phyloP scores from a whole-genome alignment of 2,888 invertebrate species.

The Microplitis manilae region DNA sequence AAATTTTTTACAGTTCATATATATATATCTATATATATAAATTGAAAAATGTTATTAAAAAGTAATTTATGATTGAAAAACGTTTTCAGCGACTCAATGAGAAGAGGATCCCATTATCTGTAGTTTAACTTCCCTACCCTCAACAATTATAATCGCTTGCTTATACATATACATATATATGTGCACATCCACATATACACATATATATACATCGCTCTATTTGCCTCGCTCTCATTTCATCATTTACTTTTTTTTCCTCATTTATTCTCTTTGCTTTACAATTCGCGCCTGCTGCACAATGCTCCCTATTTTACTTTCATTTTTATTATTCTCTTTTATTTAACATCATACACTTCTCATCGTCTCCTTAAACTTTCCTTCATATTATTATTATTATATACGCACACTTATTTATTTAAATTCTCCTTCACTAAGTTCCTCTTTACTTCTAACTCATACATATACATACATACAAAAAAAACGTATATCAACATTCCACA shows the following conservation, averaged over 20 bases:
- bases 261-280: slow-evolving; percentile 21
- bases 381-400: slow-evolving; percentile 11
- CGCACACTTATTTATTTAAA: background rate
- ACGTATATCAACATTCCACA: no score
- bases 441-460: background rate
- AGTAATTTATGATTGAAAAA: background rate
- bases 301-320: slow-evolving; percentile 45
- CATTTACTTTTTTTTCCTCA: slow-evolving; percentile 20
- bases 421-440: background rate
- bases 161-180: background rate
- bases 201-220: slow-evolving; percentile 15
- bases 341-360: slow-evolving; percentile 53
- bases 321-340: slow-evolving; percentile 45
- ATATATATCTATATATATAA: background rate
- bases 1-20: no score
- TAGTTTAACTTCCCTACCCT: slow-evolving; percentile 12
- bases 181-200: background rate
- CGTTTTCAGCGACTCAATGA: background rate
- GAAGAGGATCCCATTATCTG: slow-evolving; percentile 27
- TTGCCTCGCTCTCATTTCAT: slow-evolving; percentile 20
- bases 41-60: slow-evolving; percentile 33
- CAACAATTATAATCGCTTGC: slow-evolving; percentile 32
- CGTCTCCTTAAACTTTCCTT: slow-evolving; percentile 29
- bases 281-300: slow-evolving; percentile 44
- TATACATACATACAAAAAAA: background rate